Evolutionary conservation across 2,113 vertebrate species (phyloP).

Genomic region (Microtus oregoni): DNA sequence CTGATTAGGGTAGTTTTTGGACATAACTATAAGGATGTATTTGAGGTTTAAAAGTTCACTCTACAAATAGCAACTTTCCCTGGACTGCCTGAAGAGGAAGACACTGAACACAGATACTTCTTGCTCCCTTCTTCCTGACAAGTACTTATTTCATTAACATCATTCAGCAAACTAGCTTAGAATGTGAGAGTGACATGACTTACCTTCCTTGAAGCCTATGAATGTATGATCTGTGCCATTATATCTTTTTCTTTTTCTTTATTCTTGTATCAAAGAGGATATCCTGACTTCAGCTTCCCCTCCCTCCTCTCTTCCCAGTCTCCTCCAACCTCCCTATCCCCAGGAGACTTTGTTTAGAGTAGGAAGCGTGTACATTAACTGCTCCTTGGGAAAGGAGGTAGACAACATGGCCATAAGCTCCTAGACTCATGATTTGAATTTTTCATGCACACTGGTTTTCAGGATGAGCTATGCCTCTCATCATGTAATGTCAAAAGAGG

Average conservation of each 20-base stretch:
- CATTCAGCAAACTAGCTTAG: neutral
- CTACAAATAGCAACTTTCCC: neutral
- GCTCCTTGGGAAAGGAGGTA: neutral
- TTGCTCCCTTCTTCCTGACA: neutral
- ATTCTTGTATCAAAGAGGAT: neutral
- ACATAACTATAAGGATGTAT: neutral
- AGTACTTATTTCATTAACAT: neutral
- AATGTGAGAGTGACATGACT: neutral
- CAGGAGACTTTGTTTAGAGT: neutral
- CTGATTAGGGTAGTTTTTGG: neutral
- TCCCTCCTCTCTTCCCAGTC: neutral
- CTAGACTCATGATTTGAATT: neutral
- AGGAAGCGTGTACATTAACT: neutral
- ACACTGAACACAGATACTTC: neutral
- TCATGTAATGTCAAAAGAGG: neutral
- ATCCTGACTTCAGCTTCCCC: neutral
- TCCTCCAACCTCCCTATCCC: neutral
- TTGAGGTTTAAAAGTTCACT: neutral
- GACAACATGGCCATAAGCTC: neutral
- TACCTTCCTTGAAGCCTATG: neutral
- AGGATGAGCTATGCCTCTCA: neutral
- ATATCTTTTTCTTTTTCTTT: neutral
- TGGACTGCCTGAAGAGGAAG: neutral
- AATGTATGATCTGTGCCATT: no score
- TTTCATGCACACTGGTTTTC: neutral